These are phyloP conservation scores for Ciconia boyciana DNA, from an alignment of 2,113 vertebrate genomes.

Conservation along the genomic window DNA sequence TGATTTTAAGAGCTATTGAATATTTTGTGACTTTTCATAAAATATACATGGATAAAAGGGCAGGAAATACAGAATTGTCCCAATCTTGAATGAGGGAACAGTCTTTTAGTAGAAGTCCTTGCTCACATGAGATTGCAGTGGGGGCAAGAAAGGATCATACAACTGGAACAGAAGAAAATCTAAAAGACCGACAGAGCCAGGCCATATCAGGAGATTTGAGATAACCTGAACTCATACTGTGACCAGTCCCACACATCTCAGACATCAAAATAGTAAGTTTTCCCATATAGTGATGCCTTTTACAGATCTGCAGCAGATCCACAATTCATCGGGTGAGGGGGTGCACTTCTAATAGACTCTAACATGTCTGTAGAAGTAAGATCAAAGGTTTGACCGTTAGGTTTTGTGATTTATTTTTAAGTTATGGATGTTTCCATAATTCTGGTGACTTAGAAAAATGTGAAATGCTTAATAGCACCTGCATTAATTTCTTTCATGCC, in stretches of 20 bases:
- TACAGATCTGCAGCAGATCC: background rate
- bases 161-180: background rate
- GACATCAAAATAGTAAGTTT: background rate
- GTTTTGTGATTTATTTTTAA: background rate
- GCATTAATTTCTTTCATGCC: background rate
- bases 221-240: background rate
- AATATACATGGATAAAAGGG: background rate
- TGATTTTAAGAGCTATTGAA: background rate
- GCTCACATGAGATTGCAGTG: background rate
- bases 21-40: slow-evolving; percentile 25
- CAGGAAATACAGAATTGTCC: background rate
- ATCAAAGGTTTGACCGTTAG: background rate
- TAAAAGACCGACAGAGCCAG: background rate
- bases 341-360: background rate
- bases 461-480: background rate
- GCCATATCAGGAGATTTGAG: background rate
- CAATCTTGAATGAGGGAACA: background rate
- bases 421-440: background rate
- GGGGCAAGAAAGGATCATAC: background rate
- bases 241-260: background rate
- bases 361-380: background rate
- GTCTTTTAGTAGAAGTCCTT: background rate
- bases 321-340: rapidly evolving
- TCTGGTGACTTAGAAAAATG: background rate
- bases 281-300: background rate